Conservation (phyloP, 1,140 invertebrate species). For the Gryon sp. region DNA sequence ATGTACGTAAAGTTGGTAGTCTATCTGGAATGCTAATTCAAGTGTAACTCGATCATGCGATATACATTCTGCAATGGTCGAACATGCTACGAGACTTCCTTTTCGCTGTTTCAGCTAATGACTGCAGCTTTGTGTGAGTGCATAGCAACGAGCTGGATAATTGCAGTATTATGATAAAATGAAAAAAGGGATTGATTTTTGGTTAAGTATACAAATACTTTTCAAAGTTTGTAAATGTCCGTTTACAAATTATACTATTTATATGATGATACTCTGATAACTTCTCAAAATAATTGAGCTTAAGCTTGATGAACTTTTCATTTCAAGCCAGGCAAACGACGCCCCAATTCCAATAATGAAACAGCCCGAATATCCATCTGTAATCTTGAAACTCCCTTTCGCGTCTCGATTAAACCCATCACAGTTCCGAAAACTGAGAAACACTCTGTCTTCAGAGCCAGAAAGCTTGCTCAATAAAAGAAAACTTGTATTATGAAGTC, state of each 20-base stretch:
- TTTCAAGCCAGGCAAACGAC: slow-evolving; percentile 13
- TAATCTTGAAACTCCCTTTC: slow-evolving; percentile 50
- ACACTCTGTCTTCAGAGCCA: slow-evolving; percentile 35
- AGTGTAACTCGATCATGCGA: slow-evolving; percentile 46
- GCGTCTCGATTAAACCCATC: slow-evolving; percentile 54
- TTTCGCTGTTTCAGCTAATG: slow-evolving; percentile 52
- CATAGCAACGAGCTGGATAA: slow-evolving; percentile 5
- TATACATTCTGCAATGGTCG: slow-evolving; percentile 21
- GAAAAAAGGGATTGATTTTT: too few species aligned
- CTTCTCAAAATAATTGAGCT: neutral
- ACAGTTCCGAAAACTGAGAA: slow-evolving; percentile 41
- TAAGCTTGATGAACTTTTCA: slow-evolving; percentile 16
- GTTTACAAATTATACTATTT: neutral
- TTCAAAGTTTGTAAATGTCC: too few species aligned
- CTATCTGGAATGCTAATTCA: slow-evolving; percentile 71
- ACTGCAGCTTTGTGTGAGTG: slow-evolving; percentile 33
- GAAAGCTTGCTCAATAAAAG: slow-evolving; percentile 28
- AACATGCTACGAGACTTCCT: slow-evolving; percentile 55
- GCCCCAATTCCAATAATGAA: slow-evolving; percentile 54
- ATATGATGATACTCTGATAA: neutral
- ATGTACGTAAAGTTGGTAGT: slow-evolving; percentile 43
- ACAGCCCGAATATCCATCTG: slow-evolving; percentile 35
- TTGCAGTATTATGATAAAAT: neutral
- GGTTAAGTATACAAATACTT: too few species aligned
- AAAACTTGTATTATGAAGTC: slow-evolving; percentile 43